Conservation (phyloP, 2,888 invertebrate genomes). For the Cataglyphis rosenhaueri region DNA sequence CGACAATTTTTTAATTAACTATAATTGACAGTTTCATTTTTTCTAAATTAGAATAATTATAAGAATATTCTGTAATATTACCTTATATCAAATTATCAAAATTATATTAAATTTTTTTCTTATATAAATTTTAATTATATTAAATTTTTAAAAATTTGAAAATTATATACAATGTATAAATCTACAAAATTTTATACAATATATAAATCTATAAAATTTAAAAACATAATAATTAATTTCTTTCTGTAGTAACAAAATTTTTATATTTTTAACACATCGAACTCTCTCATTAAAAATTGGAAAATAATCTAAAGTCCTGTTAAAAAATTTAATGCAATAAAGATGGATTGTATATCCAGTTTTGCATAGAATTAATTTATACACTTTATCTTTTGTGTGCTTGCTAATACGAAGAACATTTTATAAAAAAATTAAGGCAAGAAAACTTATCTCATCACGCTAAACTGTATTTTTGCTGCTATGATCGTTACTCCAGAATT, state of each 20-base stretch:
- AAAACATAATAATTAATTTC: background rate
- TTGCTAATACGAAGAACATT: background rate
- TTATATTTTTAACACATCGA: background rate
- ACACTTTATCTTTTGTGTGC: background rate
- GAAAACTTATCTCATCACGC: background rate
- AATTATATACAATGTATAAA: background rate
- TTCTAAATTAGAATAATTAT: background rate
- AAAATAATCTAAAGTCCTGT: background rate
- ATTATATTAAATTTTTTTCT: too few species aligned
- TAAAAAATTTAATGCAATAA: background rate
- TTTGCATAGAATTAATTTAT: conserved; percentile 7
- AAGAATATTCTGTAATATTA: background rate
- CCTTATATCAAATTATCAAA: background rate
- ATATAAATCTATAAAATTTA: background rate
- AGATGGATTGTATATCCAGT: background rate
- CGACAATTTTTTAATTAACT: background rate
- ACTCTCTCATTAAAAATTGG: background rate
- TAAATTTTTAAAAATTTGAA: background rate
- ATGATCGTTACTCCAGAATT: conserved; percentile 16
- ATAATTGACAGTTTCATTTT: too few species aligned
- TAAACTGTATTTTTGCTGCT: conserved; percentile 1
- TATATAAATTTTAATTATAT: background rate
- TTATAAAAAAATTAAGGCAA: background rate
- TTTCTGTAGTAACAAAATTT: background rate
- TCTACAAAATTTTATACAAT: background rate